Evolutionary conservation across 2,797 vertebrate species (phyloP), one percentile per base, ranked within the genome.

Genomic region (Sparus aurata): DNA sequence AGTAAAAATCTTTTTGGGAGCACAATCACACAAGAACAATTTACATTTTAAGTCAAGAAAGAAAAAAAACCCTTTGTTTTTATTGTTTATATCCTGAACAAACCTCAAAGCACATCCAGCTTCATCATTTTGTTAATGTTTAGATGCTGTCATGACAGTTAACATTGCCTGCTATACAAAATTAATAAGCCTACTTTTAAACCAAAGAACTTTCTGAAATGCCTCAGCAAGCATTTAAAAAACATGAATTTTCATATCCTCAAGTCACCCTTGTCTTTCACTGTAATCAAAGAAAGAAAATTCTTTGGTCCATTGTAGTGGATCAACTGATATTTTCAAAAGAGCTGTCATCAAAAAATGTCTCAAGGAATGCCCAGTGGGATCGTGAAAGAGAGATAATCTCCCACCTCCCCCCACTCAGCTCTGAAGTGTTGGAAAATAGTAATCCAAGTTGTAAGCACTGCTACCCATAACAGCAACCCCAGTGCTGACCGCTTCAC

Each of bases 311-410:
- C 80, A 64, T 69, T 68, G 34, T n/a, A 53, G 49, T 82, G 71
- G 74, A 85, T 80, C 50, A 77, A 61, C 60, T 75, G 34, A 77
- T 73, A 79, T 63, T 79, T 72, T 70, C 4, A 83, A 45, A 80
- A 69, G 27, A 54, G 17, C 17, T 53, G 17, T 46, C 13, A 66
- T 45, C 27, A 65, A 34, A 65, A 63, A 80, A 70, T 3, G 3
- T 70, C 55, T 97, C 81, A 98, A 27, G 97, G 96, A 62, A 94
- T 96, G 27, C 97, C 97, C 45, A 98, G 90, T 1, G 97, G 97
- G 81, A 98, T 98, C 46, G 97, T 98, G 87, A 98, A 98, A 62
- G 97, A 98, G 16, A 98, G 94, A 79, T 97, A 95, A 85, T 98
- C 97, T 2, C 96, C 97, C 72, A 97, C 91, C 54, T 95, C 97